Evolutionary conservation across 2,888 invertebrate genomes (phyloP), one percentile per base, ranked within the genome.

Genomic region (Hyppa rectilinea): DNA sequence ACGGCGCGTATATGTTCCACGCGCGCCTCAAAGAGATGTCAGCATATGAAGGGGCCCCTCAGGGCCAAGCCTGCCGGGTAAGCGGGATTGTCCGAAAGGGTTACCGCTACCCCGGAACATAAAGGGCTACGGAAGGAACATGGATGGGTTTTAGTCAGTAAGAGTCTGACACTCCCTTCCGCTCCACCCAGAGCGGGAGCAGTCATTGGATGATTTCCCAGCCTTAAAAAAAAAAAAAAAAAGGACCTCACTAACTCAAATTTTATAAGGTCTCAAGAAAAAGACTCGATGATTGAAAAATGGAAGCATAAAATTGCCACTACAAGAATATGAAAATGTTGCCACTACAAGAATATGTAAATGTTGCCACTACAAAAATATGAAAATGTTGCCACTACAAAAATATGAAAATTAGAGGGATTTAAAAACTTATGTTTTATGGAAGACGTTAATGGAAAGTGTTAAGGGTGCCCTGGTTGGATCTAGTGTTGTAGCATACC

Each of bases 391-490:
- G 68, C 68, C 67, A 61, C 50, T 52, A 52, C 40, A 68, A 71
- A 75, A 76, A 71, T 68, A 60, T 36, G 38, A 38, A 60, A 34
- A 34, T 43, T n/a, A 20, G 36, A 20, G 58, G 47, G 60, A 36
- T 67, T 50, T 71, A 34, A 59, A 78, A 81, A 74, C 81, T 76
- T 83, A 83, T 76, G 55, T 77, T 50, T 66, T 84, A 84, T 85
- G 85, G 85, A 86, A 85, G 86, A 86, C 86, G 14, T 81, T 80
- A 83, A 80, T 69, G 78, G 83, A 80, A 67, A 78, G 36, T 74
- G 49, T 66, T 34, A 58, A 56, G 64, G 71, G 47, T 81, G 79
- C 72, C 67, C 69, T 75, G 47, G 38, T 40, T 29, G 31, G 20
- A 43, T 50, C 17, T 53, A 49, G 7, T 67, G 17, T 47, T 45